Conservation (phyloP, 2,888 invertebrate genomes). For the Stictocephala bisonia region DNA sequence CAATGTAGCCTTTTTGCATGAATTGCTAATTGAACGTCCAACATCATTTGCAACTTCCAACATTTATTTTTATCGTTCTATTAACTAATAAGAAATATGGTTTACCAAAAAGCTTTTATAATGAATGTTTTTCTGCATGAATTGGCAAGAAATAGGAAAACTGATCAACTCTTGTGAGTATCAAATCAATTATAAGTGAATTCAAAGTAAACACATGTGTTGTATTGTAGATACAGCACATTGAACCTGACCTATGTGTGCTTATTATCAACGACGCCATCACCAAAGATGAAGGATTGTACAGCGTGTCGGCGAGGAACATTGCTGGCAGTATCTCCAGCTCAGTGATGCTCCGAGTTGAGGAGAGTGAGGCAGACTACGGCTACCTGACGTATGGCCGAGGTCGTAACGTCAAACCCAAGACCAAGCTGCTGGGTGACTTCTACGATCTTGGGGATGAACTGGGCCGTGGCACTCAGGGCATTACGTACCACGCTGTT, state of each 20-base stretch:
- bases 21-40: too few species aligned
- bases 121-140: too few species aligned
- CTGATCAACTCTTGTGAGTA: too few species aligned
- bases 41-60: too few species aligned
- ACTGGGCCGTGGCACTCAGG: slow-evolving; percentile 91
- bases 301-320: slow-evolving; percentile 93
- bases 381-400: slow-evolving; percentile 78
- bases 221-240: slow-evolving; percentile 76
- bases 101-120: too few species aligned
- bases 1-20: too few species aligned
- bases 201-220: slow-evolving; percentile 29
- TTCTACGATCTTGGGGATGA: slow-evolving; percentile 93
- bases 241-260: slow-evolving; percentile 86
- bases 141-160: too few species aligned
- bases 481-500: slow-evolving; percentile 89
- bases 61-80: too few species aligned
- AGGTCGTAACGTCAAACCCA: slow-evolving; percentile 77
- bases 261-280: slow-evolving; percentile 88
- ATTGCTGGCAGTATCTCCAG: slow-evolving; percentile 89
- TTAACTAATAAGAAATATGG: too few species aligned
- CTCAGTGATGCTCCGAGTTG: slow-evolving; percentile 86
- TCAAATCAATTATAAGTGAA: too few species aligned
- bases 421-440: slow-evolving; percentile 78
- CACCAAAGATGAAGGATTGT: slow-evolving; percentile 90
- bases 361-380: slow-evolving; percentile 85